phyloP scores from a whole-genome alignment of 2,797 vertebrate genomes.

The Psittacula echo region DNA sequence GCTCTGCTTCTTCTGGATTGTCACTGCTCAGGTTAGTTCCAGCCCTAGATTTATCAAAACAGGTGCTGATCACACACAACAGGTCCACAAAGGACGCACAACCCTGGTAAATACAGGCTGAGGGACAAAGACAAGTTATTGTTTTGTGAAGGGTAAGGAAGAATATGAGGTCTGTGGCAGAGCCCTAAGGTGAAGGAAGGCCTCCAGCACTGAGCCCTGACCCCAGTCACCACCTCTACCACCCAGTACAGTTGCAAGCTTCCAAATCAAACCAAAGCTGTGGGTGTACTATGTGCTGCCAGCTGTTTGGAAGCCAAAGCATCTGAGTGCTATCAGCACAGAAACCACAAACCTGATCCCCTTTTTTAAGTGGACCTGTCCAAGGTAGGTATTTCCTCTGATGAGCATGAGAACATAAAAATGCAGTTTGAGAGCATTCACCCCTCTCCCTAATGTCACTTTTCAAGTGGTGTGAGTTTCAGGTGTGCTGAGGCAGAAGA shows the following conservation, averaged over 20 bases:
- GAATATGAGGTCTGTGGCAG: background rate
- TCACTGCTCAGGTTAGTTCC: background rate
- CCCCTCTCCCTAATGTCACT: background rate
- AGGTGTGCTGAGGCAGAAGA: background rate
- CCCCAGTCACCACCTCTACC: background rate
- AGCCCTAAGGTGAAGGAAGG: background rate
- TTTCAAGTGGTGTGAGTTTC: background rate
- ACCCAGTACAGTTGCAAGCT: background rate
- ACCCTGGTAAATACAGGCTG: background rate
- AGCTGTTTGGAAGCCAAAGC: background rate
- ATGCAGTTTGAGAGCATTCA: background rate
- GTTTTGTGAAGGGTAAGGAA: background rate
- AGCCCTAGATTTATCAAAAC: fast-evolving
- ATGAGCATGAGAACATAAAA: background rate
- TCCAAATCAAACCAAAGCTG: background rate
- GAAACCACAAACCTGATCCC: background rate
- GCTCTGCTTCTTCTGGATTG: background rate
- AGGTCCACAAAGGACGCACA: background rate
- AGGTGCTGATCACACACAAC: background rate
- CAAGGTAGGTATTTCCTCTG: background rate
- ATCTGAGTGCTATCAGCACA: background rate
- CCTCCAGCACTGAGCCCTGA: background rate
- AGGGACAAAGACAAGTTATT: background rate
- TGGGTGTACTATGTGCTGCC: fast-evolving
- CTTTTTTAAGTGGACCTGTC: background rate